Evolutionary conservation across 2,113 vertebrate species (phyloP).

Genomic region (Chamaetylas fuelleborni): DNA sequence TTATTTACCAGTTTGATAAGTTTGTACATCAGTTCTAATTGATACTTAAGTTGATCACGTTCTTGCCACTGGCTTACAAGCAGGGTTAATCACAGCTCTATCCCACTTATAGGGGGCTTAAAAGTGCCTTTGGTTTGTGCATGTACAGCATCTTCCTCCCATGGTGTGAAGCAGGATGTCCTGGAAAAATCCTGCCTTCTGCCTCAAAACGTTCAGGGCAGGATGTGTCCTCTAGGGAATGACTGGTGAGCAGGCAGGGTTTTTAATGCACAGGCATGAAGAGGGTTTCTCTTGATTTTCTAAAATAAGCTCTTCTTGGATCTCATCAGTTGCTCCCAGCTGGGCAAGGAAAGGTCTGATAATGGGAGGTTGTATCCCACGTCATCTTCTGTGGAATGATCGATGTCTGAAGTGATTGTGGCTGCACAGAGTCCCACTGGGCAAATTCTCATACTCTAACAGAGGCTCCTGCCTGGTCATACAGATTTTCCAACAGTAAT

Average conservation of each 20-base stretch:
- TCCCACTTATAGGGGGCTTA: fast-evolving
- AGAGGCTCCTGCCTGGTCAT: background rate
- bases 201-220: background rate
- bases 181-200: background rate
- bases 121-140: background rate
- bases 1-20: background rate
- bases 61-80: background rate
- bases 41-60: background rate
- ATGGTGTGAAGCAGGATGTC: background rate
- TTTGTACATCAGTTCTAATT: background rate
- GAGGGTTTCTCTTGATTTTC: background rate
- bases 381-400: background rate
- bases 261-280: background rate
- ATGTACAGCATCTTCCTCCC: background rate
- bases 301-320: background rate
- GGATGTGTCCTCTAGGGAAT: background rate
- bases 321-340: background rate
- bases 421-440: background rate
- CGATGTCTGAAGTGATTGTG: background rate
- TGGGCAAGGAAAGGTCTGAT: background rate
- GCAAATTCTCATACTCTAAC: background rate
- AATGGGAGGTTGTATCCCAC: background rate
- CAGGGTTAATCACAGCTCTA: background rate
- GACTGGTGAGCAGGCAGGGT: background rate
- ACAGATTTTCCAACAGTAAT: background rate